Evolutionary conservation across 2,888 invertebrate genomes (phyloP).

Genomic region (Synergus umbraculus): DNA sequence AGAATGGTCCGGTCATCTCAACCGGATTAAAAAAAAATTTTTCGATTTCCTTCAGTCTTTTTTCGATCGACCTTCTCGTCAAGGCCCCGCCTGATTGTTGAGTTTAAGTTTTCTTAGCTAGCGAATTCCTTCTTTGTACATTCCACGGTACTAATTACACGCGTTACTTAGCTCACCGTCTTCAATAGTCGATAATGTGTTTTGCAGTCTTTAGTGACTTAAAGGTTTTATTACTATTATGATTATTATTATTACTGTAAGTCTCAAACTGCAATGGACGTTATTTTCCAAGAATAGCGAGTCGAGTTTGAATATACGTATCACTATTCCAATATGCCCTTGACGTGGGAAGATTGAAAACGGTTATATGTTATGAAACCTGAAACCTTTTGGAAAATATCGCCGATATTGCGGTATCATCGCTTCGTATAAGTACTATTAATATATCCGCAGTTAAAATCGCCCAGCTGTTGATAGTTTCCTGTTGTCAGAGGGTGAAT

Average conservation of each 20-base stretch:
- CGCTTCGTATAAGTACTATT: constrained; percentile 31
- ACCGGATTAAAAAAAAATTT: constrained; percentile 10
- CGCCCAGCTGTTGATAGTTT: constrained; percentile 65
- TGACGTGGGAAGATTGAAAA: not conserved
- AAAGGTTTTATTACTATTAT: constrained; percentile 47
- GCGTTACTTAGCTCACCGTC: constrained; percentile 57
- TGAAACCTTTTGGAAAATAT: constrained; percentile 20
- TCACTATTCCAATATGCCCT: constrained; percentile 21
- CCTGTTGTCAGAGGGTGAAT: constrained; percentile 70
- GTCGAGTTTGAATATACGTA: constrained; percentile 9
- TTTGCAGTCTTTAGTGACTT: constrained; percentile 50
- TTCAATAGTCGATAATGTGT: constrained; percentile 53
- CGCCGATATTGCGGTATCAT: constrained; percentile 32
- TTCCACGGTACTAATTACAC: constrained; percentile 50
- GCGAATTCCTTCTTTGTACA: constrained; percentile 62
- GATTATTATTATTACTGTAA: constrained; percentile 26
- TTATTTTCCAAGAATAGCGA: constrained; percentile 10
- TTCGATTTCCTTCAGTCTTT: constrained; percentile 37
- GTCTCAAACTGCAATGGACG: constrained; percentile 16
- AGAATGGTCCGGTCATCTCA: constrained; percentile 41
- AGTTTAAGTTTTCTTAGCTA: constrained; percentile 71
- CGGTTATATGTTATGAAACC: not conserved
- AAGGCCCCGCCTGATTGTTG: constrained; percentile 65
- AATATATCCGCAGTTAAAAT: constrained; percentile 39
- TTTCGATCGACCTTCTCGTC: constrained; percentile 48